Evolutionary conservation across 2,888 invertebrate genomes (phyloP).

Genomic region (Hydroisotoma schaefferi): DNA sequence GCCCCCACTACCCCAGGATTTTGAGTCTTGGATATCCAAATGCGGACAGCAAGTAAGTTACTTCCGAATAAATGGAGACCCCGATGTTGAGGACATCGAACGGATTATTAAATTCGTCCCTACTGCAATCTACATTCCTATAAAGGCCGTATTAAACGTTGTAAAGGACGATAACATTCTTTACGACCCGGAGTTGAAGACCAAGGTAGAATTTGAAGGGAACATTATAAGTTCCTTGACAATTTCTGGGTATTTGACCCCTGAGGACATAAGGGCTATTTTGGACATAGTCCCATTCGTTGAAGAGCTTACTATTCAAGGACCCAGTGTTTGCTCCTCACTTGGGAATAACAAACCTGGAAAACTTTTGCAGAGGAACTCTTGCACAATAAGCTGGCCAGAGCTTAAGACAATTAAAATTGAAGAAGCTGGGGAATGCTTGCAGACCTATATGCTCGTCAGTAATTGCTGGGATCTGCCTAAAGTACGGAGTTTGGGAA

Average conservation of each 20-base stretch:
- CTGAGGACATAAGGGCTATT: slow-evolving; percentile 3
- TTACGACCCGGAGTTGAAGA: slow-evolving; percentile 7
- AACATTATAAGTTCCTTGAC: slow-evolving; percentile 17
- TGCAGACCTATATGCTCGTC: slow-evolving; percentile 25
- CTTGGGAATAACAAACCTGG: slow-evolving; percentile 3
- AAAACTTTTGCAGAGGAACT: background rate
- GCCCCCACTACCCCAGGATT: background rate
- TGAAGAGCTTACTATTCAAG: slow-evolving; percentile 22
- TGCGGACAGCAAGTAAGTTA: slow-evolving; percentile 21
- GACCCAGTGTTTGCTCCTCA: slow-evolving; percentile 16
- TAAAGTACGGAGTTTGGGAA: slow-evolving; percentile 12
- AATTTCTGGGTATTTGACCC: slow-evolving; percentile 21
- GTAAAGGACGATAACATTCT: slow-evolving; percentile 14
- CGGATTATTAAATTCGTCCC: slow-evolving; percentile 5
- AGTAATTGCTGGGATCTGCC: slow-evolving; percentile 27
- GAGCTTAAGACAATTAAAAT: slow-evolving; percentile 17
- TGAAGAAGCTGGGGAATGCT: slow-evolving; percentile 15
- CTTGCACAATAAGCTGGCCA: slow-evolving; percentile 16
- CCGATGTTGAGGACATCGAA: slow-evolving; percentile 9
- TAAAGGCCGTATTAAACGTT: slow-evolving; percentile 14
- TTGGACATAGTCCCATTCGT: slow-evolving; percentile 20
- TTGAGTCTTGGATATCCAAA: slow-evolving; percentile 11
- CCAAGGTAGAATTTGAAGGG: slow-evolving; percentile 1
- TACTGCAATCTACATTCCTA: slow-evolving; percentile 9
- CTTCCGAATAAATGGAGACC: slow-evolving; percentile 19